Conservation (phyloP, 2,113 vertebrate genomes). For the Desmodus rotundus region DNA sequence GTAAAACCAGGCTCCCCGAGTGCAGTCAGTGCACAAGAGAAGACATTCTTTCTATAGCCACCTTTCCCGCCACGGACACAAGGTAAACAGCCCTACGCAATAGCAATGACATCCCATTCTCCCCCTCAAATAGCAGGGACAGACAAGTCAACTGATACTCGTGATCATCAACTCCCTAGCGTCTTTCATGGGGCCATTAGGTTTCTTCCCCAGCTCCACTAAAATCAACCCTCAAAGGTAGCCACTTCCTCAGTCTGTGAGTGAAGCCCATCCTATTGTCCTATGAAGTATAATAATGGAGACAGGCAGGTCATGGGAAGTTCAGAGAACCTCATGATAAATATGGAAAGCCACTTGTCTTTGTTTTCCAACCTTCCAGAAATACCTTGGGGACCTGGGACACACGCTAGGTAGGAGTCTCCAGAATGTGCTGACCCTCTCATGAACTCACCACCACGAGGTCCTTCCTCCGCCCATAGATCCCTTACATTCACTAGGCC, state of each 20-base stretch:
- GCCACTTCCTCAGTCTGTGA: not conserved
- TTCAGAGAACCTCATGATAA: not conserved
- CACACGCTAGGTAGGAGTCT: not conserved
- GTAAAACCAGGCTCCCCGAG: not conserved
- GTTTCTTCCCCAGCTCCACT: not conserved
- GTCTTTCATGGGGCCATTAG: not conserved
- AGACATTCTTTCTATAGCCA: not conserved
- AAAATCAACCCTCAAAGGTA: not conserved
- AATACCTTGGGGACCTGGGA: not conserved
- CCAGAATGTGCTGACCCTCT: not conserved
- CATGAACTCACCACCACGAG: not conserved
- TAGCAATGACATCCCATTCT: not conserved
- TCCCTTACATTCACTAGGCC: not conserved
- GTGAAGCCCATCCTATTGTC: not conserved
- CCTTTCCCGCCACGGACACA: not conserved
- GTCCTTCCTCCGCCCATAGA: rapidly evolving
- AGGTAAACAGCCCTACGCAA: not conserved
- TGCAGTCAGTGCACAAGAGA: not conserved
- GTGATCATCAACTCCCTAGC: not conserved
- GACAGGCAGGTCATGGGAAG: not conserved
- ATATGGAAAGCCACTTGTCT: not conserved
- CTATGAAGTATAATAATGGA: not conserved
- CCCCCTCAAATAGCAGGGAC: not conserved
- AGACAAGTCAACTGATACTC: not conserved
- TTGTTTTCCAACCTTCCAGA: not conserved